These are phyloP conservation scores for Phacellophora camtschatica DNA, from an alignment of 30 jellyfish, hydroid and myxozoan species.

Conservation along the genomic window DNA sequence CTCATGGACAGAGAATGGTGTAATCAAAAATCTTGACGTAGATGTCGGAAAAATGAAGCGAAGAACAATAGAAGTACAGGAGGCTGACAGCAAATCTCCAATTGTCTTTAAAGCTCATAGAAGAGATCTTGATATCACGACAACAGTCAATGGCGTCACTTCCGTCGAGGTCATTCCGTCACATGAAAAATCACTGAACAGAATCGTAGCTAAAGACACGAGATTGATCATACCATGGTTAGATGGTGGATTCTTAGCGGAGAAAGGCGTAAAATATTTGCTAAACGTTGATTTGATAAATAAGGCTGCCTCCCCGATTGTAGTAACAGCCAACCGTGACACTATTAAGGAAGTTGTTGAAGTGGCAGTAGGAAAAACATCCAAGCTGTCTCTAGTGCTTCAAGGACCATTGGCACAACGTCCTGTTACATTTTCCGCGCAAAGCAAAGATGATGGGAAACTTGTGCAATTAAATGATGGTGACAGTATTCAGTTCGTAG, in stretches of 20 bases:
- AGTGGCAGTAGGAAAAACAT: neutral
- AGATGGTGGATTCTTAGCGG: neutral
- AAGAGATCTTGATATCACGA: neutral
- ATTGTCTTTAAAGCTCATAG: neutral
- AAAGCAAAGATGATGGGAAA: neutral
- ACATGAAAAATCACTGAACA: neutral
- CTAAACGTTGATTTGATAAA: conserved; percentile 25
- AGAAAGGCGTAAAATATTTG: neutral
- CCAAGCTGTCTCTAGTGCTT: neutral
- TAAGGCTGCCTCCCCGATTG: conserved; percentile 12
- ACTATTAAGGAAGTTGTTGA: neutral
- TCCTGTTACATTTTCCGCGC: neutral
- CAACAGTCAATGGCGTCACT: neutral
- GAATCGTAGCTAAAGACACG: neutral
- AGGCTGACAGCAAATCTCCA: neutral
- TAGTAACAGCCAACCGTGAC: neutral
- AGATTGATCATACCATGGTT: neutral
- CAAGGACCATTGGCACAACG: neutral
- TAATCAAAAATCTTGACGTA: neutral
- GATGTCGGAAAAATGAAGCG: neutral
- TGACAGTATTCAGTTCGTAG: neutral
- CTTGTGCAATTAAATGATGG: neutral
- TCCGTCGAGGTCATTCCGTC: neutral
- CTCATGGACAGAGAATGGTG: neutral
- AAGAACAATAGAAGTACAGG: neutral